Percentiles rank a stretch among this genome's conserved stretches.
Conservation (phyloP, 2,113 vertebrate species). For the Gopherus flavomarginatus region DNA sequence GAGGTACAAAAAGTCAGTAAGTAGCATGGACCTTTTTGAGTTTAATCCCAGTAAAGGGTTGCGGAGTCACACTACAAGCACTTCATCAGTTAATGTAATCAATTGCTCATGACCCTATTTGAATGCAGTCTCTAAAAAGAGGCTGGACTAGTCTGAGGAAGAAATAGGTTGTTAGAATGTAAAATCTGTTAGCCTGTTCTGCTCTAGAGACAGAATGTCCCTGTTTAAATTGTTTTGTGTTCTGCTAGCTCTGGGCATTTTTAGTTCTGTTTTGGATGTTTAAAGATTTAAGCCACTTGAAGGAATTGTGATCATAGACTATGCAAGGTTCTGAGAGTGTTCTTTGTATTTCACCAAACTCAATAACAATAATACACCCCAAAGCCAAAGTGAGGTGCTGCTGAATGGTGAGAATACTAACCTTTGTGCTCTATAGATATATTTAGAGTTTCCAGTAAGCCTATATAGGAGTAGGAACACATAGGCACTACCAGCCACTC, state of each 20-base stretch:
- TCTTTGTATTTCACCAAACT: not conserved
- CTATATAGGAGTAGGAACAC: conserved; percentile 91
- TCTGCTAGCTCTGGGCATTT: not conserved
- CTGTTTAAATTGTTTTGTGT: not conserved
- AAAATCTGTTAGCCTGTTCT: not conserved
- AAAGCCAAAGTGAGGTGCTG: not conserved
- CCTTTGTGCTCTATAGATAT: conserved; percentile 91
- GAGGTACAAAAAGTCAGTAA: not conserved
- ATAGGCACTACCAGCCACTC: conserved; percentile 89
- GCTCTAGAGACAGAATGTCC: not conserved
- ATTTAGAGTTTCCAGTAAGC: conserved; percentile 90
- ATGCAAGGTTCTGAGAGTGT: not conserved
- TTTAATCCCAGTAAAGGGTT: not conserved
- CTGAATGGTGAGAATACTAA: conserved; percentile 59
- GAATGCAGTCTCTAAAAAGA: not conserved
- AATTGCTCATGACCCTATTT: not conserved
- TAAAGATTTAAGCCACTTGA: accelerated
- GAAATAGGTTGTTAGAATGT: not conserved
- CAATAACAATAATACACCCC: accelerated
- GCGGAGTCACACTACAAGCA: not conserved
- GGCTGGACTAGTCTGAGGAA: not conserved
- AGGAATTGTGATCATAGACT: not conserved
- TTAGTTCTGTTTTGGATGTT: not conserved
- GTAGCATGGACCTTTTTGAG: not conserved
- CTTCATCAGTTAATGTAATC: not conserved